Conservation (phyloP, 2,888 invertebrate species). For the Lepidochitona cinerea region DNA sequence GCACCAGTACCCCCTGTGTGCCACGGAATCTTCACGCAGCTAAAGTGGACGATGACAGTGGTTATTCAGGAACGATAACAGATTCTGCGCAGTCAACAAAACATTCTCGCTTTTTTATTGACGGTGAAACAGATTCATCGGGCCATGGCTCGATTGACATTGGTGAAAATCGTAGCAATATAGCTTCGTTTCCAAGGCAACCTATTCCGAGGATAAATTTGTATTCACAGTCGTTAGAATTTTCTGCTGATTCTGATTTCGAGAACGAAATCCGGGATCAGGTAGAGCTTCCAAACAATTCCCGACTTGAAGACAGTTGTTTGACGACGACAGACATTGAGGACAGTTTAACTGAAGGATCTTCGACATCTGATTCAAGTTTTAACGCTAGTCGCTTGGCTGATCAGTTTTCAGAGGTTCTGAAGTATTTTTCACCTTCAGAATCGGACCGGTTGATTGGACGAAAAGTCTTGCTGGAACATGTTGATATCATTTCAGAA, state of each 20-base stretch:
- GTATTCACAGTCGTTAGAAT: background rate
- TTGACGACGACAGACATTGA: background rate
- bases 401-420: conserved; percentile 20
- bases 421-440: conserved; percentile 29
- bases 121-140: background rate
- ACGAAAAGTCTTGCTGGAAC: conserved; percentile 46
- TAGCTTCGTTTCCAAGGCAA: background rate
- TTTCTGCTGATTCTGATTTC: background rate
- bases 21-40: conserved; percentile 8
- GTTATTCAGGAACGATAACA: conserved; percentile 18
- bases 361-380: conserved; percentile 12
- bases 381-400: background rate
- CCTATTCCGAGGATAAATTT: background rate
- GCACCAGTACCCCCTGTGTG: conserved; percentile 29
- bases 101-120: background rate
- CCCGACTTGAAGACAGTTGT: background rate
- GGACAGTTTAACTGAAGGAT: too few relatives aligned
- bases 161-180: background rate
- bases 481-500: conserved; percentile 50
- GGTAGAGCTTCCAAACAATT: background rate
- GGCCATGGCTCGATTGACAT: background rate
- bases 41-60: conserved; percentile 17
- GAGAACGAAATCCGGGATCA: background rate
- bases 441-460: conserved; percentile 51
- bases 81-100: background rate